phyloP scores from a whole-genome alignment of 2,797 vertebrate species.

The Macroramphosus scolopax region DNA sequence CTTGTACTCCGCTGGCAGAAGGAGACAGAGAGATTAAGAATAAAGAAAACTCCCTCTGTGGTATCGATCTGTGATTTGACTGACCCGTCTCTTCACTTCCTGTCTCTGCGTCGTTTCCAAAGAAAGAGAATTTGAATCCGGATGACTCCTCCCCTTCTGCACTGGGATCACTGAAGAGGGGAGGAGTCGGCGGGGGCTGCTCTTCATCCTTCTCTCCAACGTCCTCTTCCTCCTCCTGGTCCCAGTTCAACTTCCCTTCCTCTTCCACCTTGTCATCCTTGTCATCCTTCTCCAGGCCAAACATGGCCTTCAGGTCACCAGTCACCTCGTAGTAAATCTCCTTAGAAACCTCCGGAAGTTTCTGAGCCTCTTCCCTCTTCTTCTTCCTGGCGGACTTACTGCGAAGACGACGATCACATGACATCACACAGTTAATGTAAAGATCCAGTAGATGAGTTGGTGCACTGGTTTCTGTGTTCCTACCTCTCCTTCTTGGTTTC shows the following conservation, averaged over 20 bases:
- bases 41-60: background rate
- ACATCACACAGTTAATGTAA: too few relatives aligned
- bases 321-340: constrained; percentile 84
- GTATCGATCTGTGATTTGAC: background rate
- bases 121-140: constrained; percentile 91
- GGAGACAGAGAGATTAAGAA: background rate
- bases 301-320: constrained; percentile 83
- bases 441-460: too few relatives aligned
- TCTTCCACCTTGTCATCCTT: background rate
- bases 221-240: constrained; percentile 55
- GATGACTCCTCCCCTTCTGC: constrained; percentile 10
- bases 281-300: constrained; percentile 67
- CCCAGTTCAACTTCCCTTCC: constrained; percentile 47
- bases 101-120: constrained; percentile 63
- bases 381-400: constrained; percentile 85
- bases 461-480: background rate
- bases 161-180: constrained; percentile 19
- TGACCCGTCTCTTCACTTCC: constrained; percentile 73
- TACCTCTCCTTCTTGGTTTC: constrained; percentile 85
- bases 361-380: constrained; percentile 82
- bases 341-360: constrained; percentile 87
- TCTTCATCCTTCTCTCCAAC: constrained; percentile 32
- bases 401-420: constrained; percentile 18
- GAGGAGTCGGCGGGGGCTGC: constrained; percentile 8
- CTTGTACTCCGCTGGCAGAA: constrained; percentile 76